Percentiles rank a stretch among this genome's conserved stretches.
Conservation (phyloP, 2,113 vertebrate genomes). For the Chunga burmeisteri region DNA sequence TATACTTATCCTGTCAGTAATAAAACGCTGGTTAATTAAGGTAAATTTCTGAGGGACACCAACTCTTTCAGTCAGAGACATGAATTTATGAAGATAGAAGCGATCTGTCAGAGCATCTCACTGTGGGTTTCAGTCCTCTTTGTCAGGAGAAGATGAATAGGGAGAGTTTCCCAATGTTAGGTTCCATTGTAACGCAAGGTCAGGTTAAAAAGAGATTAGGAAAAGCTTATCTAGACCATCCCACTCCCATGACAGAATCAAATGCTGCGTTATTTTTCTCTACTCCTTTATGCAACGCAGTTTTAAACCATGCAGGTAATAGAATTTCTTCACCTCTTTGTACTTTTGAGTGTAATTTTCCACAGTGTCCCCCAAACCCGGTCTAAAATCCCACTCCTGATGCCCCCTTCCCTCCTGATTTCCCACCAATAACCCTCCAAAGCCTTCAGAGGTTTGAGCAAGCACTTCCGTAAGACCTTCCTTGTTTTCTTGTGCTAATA, state of each 20-base stretch:
- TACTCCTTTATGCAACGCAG: background rate
- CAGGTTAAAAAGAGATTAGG: background rate
- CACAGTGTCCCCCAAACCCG: background rate
- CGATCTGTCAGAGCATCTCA: background rate
- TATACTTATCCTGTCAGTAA: background rate
- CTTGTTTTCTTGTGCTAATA: background rate
- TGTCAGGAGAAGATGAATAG: background rate
- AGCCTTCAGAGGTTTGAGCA: background rate
- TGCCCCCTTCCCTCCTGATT: background rate
- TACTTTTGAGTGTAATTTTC: background rate
- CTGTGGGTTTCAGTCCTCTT: background rate
- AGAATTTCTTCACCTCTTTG: background rate
- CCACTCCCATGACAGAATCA: background rate
- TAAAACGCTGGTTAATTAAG: background rate
- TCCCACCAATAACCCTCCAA: background rate
- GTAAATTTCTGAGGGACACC: background rate
- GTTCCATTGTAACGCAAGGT: background rate
- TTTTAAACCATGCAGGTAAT: background rate
- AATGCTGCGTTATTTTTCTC: background rate
- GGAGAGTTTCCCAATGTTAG: background rate
- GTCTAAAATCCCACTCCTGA: background rate
- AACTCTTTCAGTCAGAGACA: background rate
- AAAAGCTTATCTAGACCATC: background rate
- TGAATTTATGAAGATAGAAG: background rate
- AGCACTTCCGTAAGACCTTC: background rate